Evolutionary conservation across 2,888 invertebrate genomes (phyloP), one percentile per base, ranked within the genome.

Genomic region (Sinelater perroti): DNA sequence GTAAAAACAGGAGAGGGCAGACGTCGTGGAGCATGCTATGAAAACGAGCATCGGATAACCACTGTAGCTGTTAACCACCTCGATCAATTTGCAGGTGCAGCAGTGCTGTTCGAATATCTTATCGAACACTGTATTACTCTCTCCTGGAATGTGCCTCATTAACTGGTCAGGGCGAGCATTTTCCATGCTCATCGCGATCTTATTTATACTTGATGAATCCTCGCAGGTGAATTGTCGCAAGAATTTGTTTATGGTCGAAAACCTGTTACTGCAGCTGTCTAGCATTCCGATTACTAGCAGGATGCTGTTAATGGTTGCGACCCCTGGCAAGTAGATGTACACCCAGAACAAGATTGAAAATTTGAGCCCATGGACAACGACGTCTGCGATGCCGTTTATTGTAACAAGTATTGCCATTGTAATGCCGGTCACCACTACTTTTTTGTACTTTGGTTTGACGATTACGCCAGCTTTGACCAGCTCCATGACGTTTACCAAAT

Each of bases 341-440:
- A 46, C 3, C 46, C 46, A 46, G 20, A 46, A 46, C 10, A 30
- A 13, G 8, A 30, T 1, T n/a, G 46, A 46, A 18, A 46, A 46
- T 2, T 46, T 26, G 1, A n/a, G n/a, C n/a, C n/a, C n/a, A n/a
- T n/a, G n/a, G n/a, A n/a, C n/a, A n/a, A n/a, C n/a, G n/a, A n/a
- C n/a, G n/a, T n/a, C n/a, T n/a, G n/a, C n/a, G n/a, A 2, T 30
- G 5, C 17, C 31, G 10, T 46, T 26, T n/a, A 4, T 26, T 26
- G 28, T 4, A 26, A 26, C 10, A 10, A n/a, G n/a, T n/a, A n/a
- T n/a, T n/a, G n/a, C n/a, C n/a, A n/a, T n/a, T n/a, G n/a, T n/a
- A n/a, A n/a, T n/a, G n/a, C n/a, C n/a, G n/a, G n/a, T n/a, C n/a
- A n/a, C n/a, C n/a, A n/a, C n/a, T n/a, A n/a, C n/a, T n/a, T n/a